A percentile compares a stretch with the other conserved stretches of the same genome.
Conservation (phyloP, 2,113 vertebrate genomes). For the Oryzias javanicus region DNA sequence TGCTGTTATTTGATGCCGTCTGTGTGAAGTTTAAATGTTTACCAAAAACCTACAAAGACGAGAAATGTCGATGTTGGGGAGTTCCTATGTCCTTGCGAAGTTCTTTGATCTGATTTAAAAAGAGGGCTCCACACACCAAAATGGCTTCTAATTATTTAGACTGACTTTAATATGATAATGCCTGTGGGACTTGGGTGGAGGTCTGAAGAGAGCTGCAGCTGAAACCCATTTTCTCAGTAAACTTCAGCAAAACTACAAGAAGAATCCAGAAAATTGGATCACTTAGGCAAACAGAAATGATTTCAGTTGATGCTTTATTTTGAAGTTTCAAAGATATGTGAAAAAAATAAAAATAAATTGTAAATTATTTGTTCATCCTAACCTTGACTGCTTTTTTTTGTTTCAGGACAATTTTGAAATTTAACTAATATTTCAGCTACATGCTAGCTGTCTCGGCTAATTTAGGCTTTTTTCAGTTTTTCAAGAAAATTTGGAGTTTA, state of each 20-base stretch:
- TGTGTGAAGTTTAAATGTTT: conserved; percentile 7
- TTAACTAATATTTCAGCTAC: too few species aligned
- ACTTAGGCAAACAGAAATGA: conserved; percentile 11
- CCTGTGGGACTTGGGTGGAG: conserved; percentile 40
- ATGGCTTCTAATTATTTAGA: conserved; percentile 67
- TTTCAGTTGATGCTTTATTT: conserved; percentile 19
- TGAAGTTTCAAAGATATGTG: conserved; percentile 7
- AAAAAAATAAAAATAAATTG: conserved; percentile 12
- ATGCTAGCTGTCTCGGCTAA: too few species aligned
- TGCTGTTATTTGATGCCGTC: conserved; percentile 13
- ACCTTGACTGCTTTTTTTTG: too few species aligned
- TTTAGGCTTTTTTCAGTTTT: too few species aligned
- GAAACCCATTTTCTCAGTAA: conserved; percentile 51
- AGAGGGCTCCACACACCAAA: conserved; percentile 49
- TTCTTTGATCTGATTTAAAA: conserved; percentile 57
- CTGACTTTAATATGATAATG: conserved; percentile 59
- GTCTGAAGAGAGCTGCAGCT: conserved; percentile 44
- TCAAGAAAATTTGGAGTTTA: too few species aligned
- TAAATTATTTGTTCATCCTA: background rate
- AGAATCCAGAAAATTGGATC: conserved; percentile 32
- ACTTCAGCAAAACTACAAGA: conserved; percentile 7
- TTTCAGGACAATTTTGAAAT: too few species aligned
- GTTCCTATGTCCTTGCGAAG: conserved; percentile 3
- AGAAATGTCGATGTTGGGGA: background rate
- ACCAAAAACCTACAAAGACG: conserved; percentile 29